Percentiles rank a stretch among this genome's conserved stretches.
Conservation (phyloP, 2,888 invertebrate species). For the Metopia argyrocephala region DNA sequence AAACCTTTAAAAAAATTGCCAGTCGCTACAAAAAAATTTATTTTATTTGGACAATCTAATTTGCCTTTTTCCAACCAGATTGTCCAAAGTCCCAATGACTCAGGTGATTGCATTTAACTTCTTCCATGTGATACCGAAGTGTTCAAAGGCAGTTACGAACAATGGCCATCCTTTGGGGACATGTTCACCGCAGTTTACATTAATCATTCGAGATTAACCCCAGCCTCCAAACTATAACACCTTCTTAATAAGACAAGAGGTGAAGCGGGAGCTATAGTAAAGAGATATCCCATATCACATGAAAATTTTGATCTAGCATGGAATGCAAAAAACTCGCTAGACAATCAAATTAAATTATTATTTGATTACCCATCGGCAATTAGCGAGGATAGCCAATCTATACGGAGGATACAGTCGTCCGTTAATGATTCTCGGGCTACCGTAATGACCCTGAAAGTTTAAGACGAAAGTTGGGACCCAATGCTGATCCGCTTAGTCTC, state of each 20-base stretch:
- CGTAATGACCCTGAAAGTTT: no score
- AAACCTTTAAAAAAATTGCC: slow-evolving; percentile 8
- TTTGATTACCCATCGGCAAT: slow-evolving; percentile 17
- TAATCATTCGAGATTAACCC: neutral
- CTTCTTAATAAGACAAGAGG: slow-evolving; percentile 28
- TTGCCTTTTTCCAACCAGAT: slow-evolving; percentile 29
- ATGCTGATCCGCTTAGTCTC: no score
- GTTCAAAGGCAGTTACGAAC: no score
- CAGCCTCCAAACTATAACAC: slow-evolving; percentile 4
- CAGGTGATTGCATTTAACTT: no score
- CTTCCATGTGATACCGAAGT: no score
- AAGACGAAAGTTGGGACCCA: neutral
- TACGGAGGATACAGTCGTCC: no score
- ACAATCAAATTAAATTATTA: slow-evolving; percentile 1
- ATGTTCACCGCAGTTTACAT: no score
- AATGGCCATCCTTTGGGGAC: no score
- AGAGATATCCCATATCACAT: neutral
- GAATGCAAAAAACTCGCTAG: slow-evolving; percentile 7
- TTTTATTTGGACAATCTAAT: slow-evolving; percentile 4
- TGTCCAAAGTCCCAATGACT: no score
- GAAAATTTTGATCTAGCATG: slow-evolving; percentile 18
- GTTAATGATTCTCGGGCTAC: no score
- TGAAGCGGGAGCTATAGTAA: no score
- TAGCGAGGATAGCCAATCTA: no score
- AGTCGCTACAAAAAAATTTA: slow-evolving; percentile 6